Conservation (phyloP, 2,113 vertebrate genomes). For the Clarias batrachus region DNA sequence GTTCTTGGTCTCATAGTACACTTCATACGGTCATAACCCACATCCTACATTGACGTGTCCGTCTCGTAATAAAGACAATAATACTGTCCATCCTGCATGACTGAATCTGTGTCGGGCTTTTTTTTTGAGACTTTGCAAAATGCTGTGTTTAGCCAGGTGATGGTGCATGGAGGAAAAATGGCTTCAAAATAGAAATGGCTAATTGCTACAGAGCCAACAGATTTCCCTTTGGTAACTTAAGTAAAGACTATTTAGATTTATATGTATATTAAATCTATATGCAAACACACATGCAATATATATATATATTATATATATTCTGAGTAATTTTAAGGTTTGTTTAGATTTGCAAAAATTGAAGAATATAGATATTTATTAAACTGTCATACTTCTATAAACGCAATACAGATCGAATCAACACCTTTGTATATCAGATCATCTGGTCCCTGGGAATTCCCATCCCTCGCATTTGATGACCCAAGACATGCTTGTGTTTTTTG, state of each 20-base stretch:
- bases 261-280: neutral
- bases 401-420: no score
- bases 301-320: no score
- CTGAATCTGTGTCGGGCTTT: neutral
- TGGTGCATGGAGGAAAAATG: neutral
- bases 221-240: no score
- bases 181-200: neutral
- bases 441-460: no score
- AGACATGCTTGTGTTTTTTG: no score
- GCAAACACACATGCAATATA: neutral
- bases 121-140: neutral
- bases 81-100: neutral
- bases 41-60: neutral
- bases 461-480: no score
- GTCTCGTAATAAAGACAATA: neutral
- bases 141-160: neutral
- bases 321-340: neutral
- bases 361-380: neutral
- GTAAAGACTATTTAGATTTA: no score
- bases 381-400: no score
- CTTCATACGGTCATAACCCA: conserved; percentile 1
- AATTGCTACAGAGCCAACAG: neutral
- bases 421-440: no score
- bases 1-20: neutral
- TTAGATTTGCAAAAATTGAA: neutral